Base-by-base conservation (phyloP, 2,113 vertebrate genomes). In the Caloenas nicobarica region DNA sequence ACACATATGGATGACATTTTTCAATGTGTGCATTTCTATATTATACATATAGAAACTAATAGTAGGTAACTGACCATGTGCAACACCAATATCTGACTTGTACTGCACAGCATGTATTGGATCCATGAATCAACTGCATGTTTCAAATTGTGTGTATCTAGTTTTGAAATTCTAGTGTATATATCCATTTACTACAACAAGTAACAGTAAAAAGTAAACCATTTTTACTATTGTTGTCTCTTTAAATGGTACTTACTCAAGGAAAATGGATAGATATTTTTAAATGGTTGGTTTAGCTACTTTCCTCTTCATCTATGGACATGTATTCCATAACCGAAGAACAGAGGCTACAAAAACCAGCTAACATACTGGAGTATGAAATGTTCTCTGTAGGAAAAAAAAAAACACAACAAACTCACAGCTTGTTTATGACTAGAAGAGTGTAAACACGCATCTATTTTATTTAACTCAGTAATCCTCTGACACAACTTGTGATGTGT, bases 361-460 rank as follows among this genome's bases (percentile, higher is more conserved):
- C 71, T 72, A 88, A 76, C 28, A 61, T 64, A 81, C 69, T 60
- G 24, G 40, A 81, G 7, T 44, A 84, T 38, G 31, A 86, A 81
- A 50, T 44, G 26, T 48, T 78, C 24, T 86, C 57, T 64, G 46
- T 11, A 46, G 42, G 11, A 4, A 26, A 58, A 70, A 74, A 87
- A 19, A 22, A 16, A 24, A 3, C 25, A 4, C 44, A 44, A 44
- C 44, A 46, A 74, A 11, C 25, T 78, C 51, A 56, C 14, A 95
- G 88, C 77, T 94, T 97, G 86, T 89, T 96, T 94, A 94, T 84
- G 80, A 92, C 80, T 74, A n/a, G 36, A 85, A 79, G 86, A 91
- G 81, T 91, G 54, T 94, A 95, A 96, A 94, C 81, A 96, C 10
- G 4, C 92, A 96, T 93, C 83, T 96, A 93, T 91, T 97, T 95